A percentile compares a stretch with the other conserved stretches of the same genome.
Evolutionary conservation across 2,113 vertebrate genomes (phyloP).

Genomic region (Prunella fulvescens): DNA sequence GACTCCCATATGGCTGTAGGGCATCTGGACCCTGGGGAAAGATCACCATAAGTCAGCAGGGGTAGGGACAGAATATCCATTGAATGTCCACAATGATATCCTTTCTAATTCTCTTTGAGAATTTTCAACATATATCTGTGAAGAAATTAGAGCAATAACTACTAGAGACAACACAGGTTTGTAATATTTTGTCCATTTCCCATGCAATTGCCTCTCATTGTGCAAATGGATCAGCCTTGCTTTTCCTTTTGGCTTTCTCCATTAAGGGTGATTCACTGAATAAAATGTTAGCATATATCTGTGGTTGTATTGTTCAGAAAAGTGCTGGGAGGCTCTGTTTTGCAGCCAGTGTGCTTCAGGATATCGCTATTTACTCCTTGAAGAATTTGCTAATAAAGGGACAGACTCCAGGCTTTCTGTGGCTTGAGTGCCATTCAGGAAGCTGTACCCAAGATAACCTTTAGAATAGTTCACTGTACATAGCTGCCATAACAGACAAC

Average conservation of each 20-base stretch:
- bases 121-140: neutral
- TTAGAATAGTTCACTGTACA: neutral
- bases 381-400: neutral
- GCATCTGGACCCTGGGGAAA: slow-evolving; percentile 72
- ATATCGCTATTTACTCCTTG: neutral
- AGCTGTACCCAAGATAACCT: neutral
- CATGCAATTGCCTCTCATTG: neutral
- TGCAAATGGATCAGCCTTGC: neutral
- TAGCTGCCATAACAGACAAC: neutral
- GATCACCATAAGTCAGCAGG: neutral
- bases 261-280: neutral
- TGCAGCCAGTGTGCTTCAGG: neutral
- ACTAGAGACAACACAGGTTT: neutral
- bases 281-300: neutral
- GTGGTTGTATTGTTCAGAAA: neutral
- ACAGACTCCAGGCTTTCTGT: neutral
- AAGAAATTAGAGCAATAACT: neutral
- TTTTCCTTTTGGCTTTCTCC: neutral
- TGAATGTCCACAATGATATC: neutral
- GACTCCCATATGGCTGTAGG: slow-evolving; percentile 78
- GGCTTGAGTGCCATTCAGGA: neutral
- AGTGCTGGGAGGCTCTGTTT: neutral
- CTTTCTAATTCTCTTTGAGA: neutral
- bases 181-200: neutral
- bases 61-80: neutral